phyloP scores from a whole-genome alignment of 2,888 invertebrate genomes.

The Cenopis cana region DNA sequence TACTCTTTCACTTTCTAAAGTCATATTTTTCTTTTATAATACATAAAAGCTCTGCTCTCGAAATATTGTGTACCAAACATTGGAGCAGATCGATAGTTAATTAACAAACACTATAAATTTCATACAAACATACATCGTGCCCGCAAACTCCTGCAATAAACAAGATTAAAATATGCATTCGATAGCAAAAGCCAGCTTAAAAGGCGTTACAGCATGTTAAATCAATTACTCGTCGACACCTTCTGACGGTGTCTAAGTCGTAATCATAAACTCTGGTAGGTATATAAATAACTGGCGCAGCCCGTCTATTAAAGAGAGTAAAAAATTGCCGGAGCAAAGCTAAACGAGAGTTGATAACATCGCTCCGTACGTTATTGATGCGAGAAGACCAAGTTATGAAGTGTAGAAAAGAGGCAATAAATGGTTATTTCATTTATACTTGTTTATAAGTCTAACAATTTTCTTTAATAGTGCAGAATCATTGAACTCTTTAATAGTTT shows the following conservation, averaged over 20 bases:
- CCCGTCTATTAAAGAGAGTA: slow-evolving; percentile 34
- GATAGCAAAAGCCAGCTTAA: slow-evolving; percentile 29
- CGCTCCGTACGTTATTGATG: slow-evolving; percentile 61
- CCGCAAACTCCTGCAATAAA: slow-evolving; percentile 19
- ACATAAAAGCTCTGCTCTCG: not conserved
- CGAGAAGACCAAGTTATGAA: slow-evolving; percentile 45
- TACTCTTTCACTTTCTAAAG: no score
- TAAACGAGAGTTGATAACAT: slow-evolving; percentile 64
- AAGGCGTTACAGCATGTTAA: slow-evolving; percentile 31
- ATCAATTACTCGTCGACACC: slow-evolving; percentile 44
- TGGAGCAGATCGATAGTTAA: not conserved
- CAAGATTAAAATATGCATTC: slow-evolving; percentile 26
- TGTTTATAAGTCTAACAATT: slow-evolving; percentile 10
- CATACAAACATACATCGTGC: not conserved
- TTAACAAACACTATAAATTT: not conserved
- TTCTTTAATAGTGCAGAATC: no score
- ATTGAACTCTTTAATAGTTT: no score
- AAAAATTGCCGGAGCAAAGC: slow-evolving; percentile 51
- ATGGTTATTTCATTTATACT: slow-evolving; percentile 19
- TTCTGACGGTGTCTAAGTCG: slow-evolving; percentile 44
- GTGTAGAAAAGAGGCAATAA: slow-evolving; percentile 47
- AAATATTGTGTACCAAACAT: not conserved
- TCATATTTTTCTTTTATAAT: no score
- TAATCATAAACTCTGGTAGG: slow-evolving; percentile 39
- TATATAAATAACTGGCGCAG: slow-evolving; percentile 30